These are phyloP conservation scores for Lichenostomus cassidix DNA, from an alignment of 2,113 vertebrate genomes.

Conservation along the genomic window DNA sequence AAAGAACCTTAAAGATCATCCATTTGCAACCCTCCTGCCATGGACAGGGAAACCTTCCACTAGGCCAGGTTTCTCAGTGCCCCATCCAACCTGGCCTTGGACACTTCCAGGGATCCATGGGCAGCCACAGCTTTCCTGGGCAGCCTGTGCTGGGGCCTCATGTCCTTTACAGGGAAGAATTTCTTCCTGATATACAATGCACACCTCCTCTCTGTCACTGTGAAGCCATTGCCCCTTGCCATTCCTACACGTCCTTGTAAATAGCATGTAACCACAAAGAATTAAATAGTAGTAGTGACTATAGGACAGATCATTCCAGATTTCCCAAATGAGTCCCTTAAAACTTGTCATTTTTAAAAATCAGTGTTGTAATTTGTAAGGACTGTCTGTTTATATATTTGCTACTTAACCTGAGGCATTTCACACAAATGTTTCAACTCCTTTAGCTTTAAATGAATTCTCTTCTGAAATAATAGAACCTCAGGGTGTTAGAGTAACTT, in stretches of 20 bases:
- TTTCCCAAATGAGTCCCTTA: neutral
- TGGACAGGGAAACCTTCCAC: neutral
- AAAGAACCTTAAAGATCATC: neutral
- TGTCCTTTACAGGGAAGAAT: fast-evolving
- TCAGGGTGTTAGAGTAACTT: slow-evolving; percentile 49
- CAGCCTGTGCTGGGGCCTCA: neutral
- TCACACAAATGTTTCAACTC: slow-evolving; percentile 32
- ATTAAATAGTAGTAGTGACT: neutral
- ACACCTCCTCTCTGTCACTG: neutral
- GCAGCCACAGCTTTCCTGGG: neutral
- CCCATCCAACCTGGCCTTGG: fast-evolving
- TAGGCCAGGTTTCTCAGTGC: fast-evolving
- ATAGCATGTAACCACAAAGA: neutral
- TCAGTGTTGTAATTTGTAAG: neutral
- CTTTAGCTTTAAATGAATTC: slow-evolving; percentile 56
- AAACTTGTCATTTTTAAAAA: neutral
- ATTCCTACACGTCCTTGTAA: neutral
- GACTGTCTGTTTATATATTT: slow-evolving; percentile 4
- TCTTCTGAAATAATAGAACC: slow-evolving; percentile 54
- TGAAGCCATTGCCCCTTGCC: neutral
- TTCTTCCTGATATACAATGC: neutral
- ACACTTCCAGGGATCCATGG: neutral
- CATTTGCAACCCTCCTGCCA: neutral
- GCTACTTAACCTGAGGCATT: slow-evolving; percentile 9
- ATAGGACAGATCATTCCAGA: neutral